Percentiles rank a stretch among this genome's conserved stretches.
Conservation (phyloP, 2,888 invertebrate species). For the Flexamia atlantica region DNA sequence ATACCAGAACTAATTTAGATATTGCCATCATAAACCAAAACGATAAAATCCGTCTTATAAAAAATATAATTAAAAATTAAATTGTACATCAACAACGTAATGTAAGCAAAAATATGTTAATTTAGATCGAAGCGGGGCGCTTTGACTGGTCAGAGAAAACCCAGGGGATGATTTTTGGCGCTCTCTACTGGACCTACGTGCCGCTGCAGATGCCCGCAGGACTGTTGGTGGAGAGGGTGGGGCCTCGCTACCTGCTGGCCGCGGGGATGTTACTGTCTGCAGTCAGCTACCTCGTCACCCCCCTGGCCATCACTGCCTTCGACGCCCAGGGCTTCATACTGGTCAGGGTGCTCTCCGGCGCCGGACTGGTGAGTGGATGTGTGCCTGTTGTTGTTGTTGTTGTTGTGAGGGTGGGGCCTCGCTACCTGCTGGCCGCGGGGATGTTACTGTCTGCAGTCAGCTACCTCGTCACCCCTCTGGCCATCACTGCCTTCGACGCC, state of each 20-base stretch:
- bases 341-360: constrained; percentile 47
- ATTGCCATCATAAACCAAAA: too few relatives aligned
- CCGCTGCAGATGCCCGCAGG: constrained; percentile 59
- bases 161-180: constrained; percentile 57
- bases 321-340: constrained; percentile 41
- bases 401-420: too few relatives aligned
- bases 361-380: constrained; percentile 47
- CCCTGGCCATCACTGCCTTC: constrained; percentile 20
- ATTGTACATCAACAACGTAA: too few relatives aligned
- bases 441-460: too few relatives aligned
- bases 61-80: too few relatives aligned
- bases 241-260: constrained; percentile 47
- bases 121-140: constrained; percentile 38
- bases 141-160: constrained; percentile 59
- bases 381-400: too few relatives aligned
- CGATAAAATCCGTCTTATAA: too few relatives aligned
- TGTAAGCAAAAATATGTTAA: too few relatives aligned
- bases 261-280: constrained; percentile 35
- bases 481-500: too few relatives aligned
- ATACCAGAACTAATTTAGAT: too few relatives aligned
- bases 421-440: too few relatives aligned
- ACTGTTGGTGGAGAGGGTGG: constrained; percentile 51
- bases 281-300: constrained; percentile 54
- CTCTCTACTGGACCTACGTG: constrained; percentile 59
- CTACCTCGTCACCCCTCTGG: too few relatives aligned